Evolutionary conservation across 1,140 invertebrate genomes (phyloP).

Genomic region (Anastrepha obliqua): DNA sequence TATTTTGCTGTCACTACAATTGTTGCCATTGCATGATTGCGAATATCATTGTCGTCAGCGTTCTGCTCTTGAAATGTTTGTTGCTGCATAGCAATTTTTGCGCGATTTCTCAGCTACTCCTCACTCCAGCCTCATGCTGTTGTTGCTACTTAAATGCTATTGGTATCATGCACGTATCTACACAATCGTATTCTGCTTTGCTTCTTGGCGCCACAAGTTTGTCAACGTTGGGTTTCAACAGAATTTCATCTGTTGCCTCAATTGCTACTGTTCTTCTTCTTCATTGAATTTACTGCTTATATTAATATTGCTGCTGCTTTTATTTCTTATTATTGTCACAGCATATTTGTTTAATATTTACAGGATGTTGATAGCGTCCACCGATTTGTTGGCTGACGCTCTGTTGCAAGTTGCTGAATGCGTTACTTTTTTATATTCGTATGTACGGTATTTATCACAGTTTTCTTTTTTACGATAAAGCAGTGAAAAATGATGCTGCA

Average conservation of each 20-base stretch:
- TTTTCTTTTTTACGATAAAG: neutral
- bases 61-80: constrained; percentile 39
- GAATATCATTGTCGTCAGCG: constrained; percentile 46
- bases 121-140: neutral
- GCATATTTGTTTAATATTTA: constrained; percentile 15
- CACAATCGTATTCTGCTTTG: neutral
- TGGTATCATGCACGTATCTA: neutral
- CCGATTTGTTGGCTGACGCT: neutral
- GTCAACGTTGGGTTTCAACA: neutral
- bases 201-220: neutral
- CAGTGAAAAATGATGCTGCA: constrained; percentile 6
- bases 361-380: constrained; percentile 2
- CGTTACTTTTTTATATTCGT: neutral
- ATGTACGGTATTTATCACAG: neutral
- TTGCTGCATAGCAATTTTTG: constrained; percentile 6
- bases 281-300: neutral
- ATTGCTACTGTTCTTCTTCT: neutral
- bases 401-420: neutral
- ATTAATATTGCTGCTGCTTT: neutral
- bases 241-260: neutral
- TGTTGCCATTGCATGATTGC: constrained; percentile 50
- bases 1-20: constrained; percentile 27
- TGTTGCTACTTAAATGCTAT: neutral
- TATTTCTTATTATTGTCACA: neutral
- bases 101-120: neutral